These are phyloP conservation scores for Xiphorhynchus elegans DNA, from an alignment of 2,113 vertebrate genomes.

Conservation along the genomic window DNA sequence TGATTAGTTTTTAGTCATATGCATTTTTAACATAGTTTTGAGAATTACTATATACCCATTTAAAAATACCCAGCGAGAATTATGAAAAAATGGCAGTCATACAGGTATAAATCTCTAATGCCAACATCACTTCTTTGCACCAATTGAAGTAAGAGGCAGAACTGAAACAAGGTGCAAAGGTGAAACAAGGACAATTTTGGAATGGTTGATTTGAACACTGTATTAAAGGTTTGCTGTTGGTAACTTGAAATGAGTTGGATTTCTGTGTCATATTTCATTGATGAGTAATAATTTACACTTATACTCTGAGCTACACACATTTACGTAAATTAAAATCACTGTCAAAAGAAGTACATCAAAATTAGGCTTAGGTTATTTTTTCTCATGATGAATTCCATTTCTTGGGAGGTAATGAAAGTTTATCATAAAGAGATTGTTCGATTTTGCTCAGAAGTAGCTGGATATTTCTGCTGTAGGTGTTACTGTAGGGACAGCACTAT, in stretches of 20 bases:
- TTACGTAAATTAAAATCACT: background rate
- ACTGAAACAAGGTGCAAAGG: background rate
- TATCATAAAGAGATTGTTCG: background rate
- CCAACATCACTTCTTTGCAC: background rate
- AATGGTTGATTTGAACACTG: background rate
- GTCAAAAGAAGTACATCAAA: background rate
- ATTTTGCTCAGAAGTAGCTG: background rate
- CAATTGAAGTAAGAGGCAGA: background rate
- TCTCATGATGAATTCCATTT: background rate
- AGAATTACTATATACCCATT: background rate
- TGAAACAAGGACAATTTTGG: background rate
- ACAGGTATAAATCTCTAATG: background rate
- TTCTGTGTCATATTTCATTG: background rate
- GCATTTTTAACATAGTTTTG: background rate
- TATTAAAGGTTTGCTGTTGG: background rate
- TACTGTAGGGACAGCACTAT: background rate
- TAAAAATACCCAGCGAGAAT: background rate
- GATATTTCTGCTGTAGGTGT: background rate
- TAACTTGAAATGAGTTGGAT: background rate
- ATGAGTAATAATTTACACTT: background rate
- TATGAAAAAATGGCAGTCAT: background rate
- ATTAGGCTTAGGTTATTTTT: background rate
- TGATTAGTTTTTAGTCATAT: background rate
- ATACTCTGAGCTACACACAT: background rate
- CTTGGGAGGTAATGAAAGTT: background rate